Base-by-base conservation (phyloP, 2,113 vertebrate genomes). In the Notiomystis cincta region DNA sequence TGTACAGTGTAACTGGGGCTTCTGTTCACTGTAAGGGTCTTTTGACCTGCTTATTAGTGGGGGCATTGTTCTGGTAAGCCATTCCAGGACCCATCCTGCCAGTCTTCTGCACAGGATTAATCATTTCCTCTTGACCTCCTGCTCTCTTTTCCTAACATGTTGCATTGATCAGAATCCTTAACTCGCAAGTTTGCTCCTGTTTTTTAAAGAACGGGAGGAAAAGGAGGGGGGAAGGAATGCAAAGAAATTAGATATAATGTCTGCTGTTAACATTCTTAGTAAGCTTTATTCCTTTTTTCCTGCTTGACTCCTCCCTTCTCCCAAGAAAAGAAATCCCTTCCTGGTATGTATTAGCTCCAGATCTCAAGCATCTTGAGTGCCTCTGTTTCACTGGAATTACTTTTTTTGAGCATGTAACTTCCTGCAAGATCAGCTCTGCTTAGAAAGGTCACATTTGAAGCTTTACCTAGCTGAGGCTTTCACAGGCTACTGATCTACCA, bases 101-200 rank as follows among this genome's bases (percentile, higher is more conserved):
- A 95, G 86, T 93, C 91, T 96, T 96, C 94, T 95, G 89, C 86
- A 91, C 89, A 94, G 93, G 91, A 97, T 97, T 97, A 97, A 97
- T 98, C 81, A 96, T 97, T 97, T 97, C 93, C 95, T 96, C 94
- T 97, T 97, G 96, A 95, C 94, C 93, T 95, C 92, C 88, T 95
- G 92, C 93, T 93, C 94, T 95, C 94, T 97, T 93, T 96, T 97
- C 95, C 90, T 89, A 92, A 91, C 94, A 96, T 94, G 87, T 95
- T 97, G 94, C 96, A 97, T 96, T 96, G 97, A 97, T 97, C 93
- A 97, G 89, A 95, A 96, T 93, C 89, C 89, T 96, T 95, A 92
- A 95, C 84, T 89, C 30, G 5, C 90, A 78, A 92, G 85, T 92
- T 97, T 85, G 87, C 93, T 97, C 57, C 94, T 94, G 69, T 88